Evolutionary conservation across 2,797 vertebrate genomes (phyloP).

Genomic region (Heliangelus exortis): DNA sequence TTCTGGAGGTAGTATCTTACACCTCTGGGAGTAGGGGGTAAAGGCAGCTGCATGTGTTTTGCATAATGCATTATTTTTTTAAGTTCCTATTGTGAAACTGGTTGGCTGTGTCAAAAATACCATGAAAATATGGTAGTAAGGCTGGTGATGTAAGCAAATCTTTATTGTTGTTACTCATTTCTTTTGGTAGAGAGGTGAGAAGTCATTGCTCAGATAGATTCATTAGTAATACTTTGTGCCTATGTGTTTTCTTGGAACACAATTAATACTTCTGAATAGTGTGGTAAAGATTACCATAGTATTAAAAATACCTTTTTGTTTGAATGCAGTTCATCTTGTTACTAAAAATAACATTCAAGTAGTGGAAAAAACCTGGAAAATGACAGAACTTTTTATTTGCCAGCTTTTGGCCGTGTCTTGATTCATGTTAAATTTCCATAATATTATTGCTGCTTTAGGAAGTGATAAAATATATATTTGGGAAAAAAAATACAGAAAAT

Average conservation of each 20-base stretch:
- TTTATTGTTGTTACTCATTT: background rate
- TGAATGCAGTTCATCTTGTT: background rate
- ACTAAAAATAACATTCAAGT: background rate
- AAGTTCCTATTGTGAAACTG: background rate
- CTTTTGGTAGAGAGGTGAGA: background rate
- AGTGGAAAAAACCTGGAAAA: background rate
- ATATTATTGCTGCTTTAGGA: background rate
- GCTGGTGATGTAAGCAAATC: background rate
- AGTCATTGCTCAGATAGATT: background rate
- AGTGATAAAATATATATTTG: background rate
- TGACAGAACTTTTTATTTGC: background rate
- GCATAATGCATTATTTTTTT: background rate
- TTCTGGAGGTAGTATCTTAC: background rate
- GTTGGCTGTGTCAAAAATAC: background rate
- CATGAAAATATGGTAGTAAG: background rate
- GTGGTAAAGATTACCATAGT: background rate
- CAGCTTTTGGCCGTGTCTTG: background rate
- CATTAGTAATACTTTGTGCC: background rate
- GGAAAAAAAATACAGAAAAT: background rate
- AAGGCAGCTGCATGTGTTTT: background rate
- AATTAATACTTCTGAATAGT: background rate
- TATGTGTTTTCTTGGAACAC: background rate
- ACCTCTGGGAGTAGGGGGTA: rapidly evolving
- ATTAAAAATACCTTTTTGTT: background rate
- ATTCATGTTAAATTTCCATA: background rate